Base-by-base conservation (phyloP, 2,797 vertebrate genomes). In the Toxotes lorentzi region DNA sequence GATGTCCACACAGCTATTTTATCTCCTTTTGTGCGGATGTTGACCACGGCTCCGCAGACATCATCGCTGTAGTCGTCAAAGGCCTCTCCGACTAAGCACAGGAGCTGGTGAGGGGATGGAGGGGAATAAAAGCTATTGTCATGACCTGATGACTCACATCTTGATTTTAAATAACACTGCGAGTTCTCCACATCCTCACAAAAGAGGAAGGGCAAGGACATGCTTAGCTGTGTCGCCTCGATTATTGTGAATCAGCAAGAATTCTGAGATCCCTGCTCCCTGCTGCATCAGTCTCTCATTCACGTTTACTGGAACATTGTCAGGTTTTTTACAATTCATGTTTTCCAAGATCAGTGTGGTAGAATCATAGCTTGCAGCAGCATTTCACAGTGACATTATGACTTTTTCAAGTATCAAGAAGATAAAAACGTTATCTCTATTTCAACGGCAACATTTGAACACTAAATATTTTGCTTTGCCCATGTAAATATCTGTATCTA, bases 1-100 rank as follows among this genome's bases (percentile, higher is more conserved):
- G 97, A 96, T 87, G 98, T 99, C 98, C 98, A 99, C 92, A 99
- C 97, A 64, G 98, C 97, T 92, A 99, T 98, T 95, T 99, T 99
- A 90, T 99, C 98, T 82, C 98, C 98, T 95, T 99, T 99, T 79
- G 97, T 95, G 96, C 98, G 97, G 94, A 99, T 95, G 88, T 99
- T 99, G 94, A 99, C 97, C 89, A 99, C 98, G 82, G 98, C 98
- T 58, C 98, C 98, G 65, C 98, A 99, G 21, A 99, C 96, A 41
- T 99, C 96, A 70, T 99, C 98, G 30, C 98, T 99, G 95, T 96
- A 95, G 94, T 99, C 97, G 90, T 99, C 98, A 69, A 99, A 99
- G n/a, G 98, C 97, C 91, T 99, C 98, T 74, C 98, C 98, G 58
- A 99, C 97, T 95, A 99, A 96, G 94, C 98, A 99, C 91, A 99